These are phyloP conservation scores for Leptinotarsa peninsularis DNA, from an alignment of 2,888 invertebrate species.

Conservation along the genomic window DNA sequence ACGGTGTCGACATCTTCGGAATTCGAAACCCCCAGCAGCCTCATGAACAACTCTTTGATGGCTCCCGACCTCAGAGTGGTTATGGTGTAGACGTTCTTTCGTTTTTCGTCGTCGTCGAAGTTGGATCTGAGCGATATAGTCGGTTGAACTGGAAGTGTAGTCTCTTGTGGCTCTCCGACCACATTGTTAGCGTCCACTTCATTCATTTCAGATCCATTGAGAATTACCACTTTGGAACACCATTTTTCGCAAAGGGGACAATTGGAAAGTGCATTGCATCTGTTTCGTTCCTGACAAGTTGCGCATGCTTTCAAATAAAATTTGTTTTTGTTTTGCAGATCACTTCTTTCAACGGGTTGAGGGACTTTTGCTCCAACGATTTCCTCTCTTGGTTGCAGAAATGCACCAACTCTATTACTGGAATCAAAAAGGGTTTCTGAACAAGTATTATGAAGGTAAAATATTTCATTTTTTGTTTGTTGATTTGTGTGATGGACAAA, in stretches of 20 bases:
- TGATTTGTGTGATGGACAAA: no score
- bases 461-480: no score
- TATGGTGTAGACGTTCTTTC: constrained; percentile 28
- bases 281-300: constrained; percentile 23
- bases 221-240: constrained; percentile 16
- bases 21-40: constrained; percentile 43
- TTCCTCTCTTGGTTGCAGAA: constrained; percentile 5
- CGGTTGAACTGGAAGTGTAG: constrained; percentile 3
- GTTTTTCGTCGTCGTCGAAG: constrained; percentile 22
- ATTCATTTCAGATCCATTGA: background rate
- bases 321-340: background rate
- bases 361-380: constrained; percentile 9
- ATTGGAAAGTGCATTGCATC: constrained; percentile 9
- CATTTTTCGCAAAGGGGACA: constrained; percentile 32
- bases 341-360: background rate
- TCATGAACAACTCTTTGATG: constrained; percentile 42
- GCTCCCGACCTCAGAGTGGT: constrained; percentile 19
- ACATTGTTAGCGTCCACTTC: constrained; percentile 4
- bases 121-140: constrained; percentile 19
- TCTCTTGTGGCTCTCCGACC: background rate
- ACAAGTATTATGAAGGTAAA: no score
- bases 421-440: background rate
- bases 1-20: constrained; percentile 42
- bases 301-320: constrained; percentile 31
- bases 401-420: constrained; percentile 17